Conservation (phyloP, 2,113 vertebrate species). For the Menura novaehollandiae region DNA sequence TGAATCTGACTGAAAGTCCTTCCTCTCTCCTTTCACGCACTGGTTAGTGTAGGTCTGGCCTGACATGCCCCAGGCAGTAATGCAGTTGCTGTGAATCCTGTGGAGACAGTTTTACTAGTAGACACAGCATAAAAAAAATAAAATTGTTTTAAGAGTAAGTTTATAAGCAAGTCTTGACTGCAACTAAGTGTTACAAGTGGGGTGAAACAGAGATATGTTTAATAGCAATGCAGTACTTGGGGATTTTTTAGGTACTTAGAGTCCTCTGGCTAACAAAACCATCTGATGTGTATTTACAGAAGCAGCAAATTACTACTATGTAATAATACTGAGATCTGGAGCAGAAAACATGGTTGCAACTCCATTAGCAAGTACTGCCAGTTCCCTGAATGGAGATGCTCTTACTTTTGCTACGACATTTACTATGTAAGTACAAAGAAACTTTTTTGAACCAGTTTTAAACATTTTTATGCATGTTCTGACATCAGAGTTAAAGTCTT, state of each 20-base stretch:
- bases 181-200: neutral
- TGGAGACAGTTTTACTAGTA: neutral
- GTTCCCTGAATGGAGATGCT: constrained; percentile 87
- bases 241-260: neutral
- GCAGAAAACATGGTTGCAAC: constrained; percentile 88
- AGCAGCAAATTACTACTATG: constrained; percentile 86
- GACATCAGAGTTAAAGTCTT: neutral
- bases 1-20: neutral
- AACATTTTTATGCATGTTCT: no score
- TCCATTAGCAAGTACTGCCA: constrained; percentile 82
- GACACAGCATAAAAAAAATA: neutral
- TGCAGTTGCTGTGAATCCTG: neutral
- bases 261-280: neutral
- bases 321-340: constrained; percentile 88
- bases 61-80: neutral
- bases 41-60: neutral
- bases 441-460: neutral
- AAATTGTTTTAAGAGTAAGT: neutral
- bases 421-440: constrained; percentile 79
- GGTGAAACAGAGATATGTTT: neutral
- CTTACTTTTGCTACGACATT: constrained; percentile 87
- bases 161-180: neutral
- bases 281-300: constrained; percentile 72
- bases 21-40: neutral
- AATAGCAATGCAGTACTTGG: neutral